Evolutionary conservation across 2,113 vertebrate species (phyloP).

Genomic region (Austrofundulus limnaeus): DNA sequence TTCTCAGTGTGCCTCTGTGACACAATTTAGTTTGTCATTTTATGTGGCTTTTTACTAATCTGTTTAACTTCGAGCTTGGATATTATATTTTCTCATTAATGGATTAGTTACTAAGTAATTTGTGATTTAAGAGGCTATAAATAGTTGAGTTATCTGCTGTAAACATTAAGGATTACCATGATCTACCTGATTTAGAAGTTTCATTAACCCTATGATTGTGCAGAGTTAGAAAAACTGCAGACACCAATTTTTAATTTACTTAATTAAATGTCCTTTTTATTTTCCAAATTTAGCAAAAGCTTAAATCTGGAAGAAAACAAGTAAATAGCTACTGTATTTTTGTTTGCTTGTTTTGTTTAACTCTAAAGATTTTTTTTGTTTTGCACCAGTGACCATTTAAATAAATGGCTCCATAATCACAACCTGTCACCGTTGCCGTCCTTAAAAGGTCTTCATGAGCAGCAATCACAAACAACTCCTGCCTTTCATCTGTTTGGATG

Average conservation of each 20-base stretch:
- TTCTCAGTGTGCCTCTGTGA: not conserved
- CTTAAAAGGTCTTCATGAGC: slow-evolving; percentile 48
- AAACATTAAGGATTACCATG: not conserved
- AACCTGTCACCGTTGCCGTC: slow-evolving; percentile 44
- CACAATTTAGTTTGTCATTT: not conserved
- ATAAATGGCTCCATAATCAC: slow-evolving; percentile 51
- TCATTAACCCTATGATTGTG: too few relatives aligned
- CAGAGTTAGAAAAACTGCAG: too few relatives aligned
- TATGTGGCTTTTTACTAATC: not conserved
- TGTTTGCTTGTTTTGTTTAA: slow-evolving; percentile 17
- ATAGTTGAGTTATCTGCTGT: not conserved
- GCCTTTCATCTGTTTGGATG: slow-evolving; percentile 58
- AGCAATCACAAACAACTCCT: slow-evolving; percentile 55
- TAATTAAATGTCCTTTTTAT: too few relatives aligned
- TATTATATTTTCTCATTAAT: not conserved
- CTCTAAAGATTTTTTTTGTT: not conserved
- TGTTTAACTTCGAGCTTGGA: slow-evolving; percentile 1
- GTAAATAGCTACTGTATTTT: slow-evolving; percentile 5
- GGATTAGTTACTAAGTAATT: not conserved
- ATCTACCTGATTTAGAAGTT: not conserved
- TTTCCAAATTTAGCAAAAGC: not conserved
- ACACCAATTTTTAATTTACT: too few relatives aligned
- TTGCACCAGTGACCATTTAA: slow-evolving; percentile 21
- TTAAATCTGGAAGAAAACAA: slow-evolving; percentile 16
- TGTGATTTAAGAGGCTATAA: not conserved